Base-by-base conservation (phyloP, 1,140 invertebrate species). In the Drosophila nannoptera region DNA sequence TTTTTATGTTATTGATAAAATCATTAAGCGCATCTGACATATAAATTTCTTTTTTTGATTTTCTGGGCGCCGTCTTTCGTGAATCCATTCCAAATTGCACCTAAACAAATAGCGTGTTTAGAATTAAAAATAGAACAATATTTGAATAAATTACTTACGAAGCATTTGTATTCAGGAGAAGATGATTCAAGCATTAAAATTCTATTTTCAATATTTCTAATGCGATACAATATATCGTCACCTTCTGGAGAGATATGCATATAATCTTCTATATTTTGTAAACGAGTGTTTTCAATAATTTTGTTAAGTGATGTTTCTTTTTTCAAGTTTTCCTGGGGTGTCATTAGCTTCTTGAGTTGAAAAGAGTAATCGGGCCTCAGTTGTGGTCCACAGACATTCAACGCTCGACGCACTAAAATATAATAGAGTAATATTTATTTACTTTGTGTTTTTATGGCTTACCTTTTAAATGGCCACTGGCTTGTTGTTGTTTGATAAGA, bases 391-490 rank as follows among this genome's bases (percentile, higher is more conserved):
- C 90, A 91, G 71, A 87, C 59, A 89, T 90, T 88, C 93, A 94
- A 40, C 90, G 90, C 59, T 92, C 93, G 77, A 90, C 91, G 78
- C 22, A 90, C 89, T 88, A 48, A 55, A 64, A 73, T 56, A 63
- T 49, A 22, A 36, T 65, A 48, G 46, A 46, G 12, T 8, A 42
- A 35, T 43, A 53, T 16, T 35, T 46, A 16, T 43, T 2, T 29
- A 33, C 11, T 9, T 7, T 29, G 14, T 43, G 8, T n/a, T 49
- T 9, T 8, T 8, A 5, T 7, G 5, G 5, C 31, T 1, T 90
- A 94, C 93, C 93, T 92, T 92, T 93, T 14, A 94, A 90, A 87
- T 94, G 94, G 81, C 93, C 92, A 90, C 93, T 94, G 0, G 92
- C 93, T 82, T 93, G 92, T 75, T 93, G 92, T 54, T 91, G 89